Conservation (phyloP, 2,113 vertebrate genomes). For the Tringa solitaria region DNA sequence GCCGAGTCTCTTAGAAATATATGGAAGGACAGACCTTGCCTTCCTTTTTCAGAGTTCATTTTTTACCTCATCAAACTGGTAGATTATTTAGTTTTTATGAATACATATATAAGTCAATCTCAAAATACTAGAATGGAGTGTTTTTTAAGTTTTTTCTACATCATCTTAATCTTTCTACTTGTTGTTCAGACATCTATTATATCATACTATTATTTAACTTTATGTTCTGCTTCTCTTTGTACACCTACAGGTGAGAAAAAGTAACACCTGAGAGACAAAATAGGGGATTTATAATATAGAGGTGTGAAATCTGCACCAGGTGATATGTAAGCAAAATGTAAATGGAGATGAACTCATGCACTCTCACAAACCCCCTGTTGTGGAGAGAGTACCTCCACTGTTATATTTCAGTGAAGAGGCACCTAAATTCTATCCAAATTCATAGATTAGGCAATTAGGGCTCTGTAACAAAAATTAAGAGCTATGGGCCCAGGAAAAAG, state of each 20-base stretch:
- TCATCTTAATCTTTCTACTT: neutral
- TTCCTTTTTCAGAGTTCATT: neutral
- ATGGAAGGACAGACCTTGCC: neutral
- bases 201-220: neutral
- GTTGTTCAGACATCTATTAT: neutral
- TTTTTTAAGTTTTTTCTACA: neutral
- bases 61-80: neutral
- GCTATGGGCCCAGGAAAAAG: neutral
- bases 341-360: neutral
- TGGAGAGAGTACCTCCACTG: neutral
- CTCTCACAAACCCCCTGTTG: neutral
- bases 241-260: neutral
- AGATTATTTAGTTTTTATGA: neutral
- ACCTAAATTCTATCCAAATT: neutral
- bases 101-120: neutral
- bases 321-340: neutral
- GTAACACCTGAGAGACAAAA: neutral
- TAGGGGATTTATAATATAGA: neutral
- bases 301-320: neutral
- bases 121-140: neutral
- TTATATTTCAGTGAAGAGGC: neutral
- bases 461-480: neutral
- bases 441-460: neutral
- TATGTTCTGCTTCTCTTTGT: neutral
- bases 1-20: neutral